Conservation (phyloP, 1,140 invertebrate genomes). For the Caenorhabditis briggsae region DNA sequence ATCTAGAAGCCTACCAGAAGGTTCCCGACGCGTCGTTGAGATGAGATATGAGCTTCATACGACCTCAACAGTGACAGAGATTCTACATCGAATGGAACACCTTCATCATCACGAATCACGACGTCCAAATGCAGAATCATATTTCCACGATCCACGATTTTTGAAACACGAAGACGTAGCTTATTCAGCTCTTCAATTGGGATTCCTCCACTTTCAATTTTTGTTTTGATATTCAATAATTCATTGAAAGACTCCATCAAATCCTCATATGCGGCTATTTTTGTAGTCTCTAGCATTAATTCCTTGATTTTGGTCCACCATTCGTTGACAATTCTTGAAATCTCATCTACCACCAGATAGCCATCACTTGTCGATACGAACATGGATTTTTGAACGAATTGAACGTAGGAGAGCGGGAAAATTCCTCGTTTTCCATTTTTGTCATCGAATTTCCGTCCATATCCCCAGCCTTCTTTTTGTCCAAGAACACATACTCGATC, state of each 20-base stretch:
- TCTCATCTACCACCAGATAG: slow-evolving; percentile 27
- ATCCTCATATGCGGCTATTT: not conserved
- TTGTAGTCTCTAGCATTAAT: slow-evolving; percentile 10
- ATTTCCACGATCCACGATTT: slow-evolving; percentile 30
- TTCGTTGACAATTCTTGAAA: slow-evolving; percentile 21
- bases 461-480: slow-evolving; percentile 27
- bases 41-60: slow-evolving; percentile 67
- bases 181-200: slow-evolving; percentile 31
- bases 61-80: slow-evolving; percentile 66
- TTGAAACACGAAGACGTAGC: not conserved
- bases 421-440: slow-evolving; percentile 41
- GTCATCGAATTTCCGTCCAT: slow-evolving; percentile 32
- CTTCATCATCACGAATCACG: slow-evolving; percentile 69
- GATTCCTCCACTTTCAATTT: slow-evolving; percentile 42
- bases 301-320: slow-evolving; percentile 44
- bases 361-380: slow-evolving; percentile 42
- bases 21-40: slow-evolving; percentile 1
- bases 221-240: slow-evolving; percentile 9
- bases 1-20: not conserved
- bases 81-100: slow-evolving; percentile 62
- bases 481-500: slow-evolving; percentile 41
- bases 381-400: slow-evolving; percentile 48
- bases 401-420: slow-evolving; percentile 23
- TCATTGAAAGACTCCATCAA: slow-evolving; percentile 31
- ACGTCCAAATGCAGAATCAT: slow-evolving; percentile 64